These are phyloP conservation scores for Corvus moneduloides DNA, from an alignment of 2,113 vertebrate genomes.

Conservation along the genomic window DNA sequence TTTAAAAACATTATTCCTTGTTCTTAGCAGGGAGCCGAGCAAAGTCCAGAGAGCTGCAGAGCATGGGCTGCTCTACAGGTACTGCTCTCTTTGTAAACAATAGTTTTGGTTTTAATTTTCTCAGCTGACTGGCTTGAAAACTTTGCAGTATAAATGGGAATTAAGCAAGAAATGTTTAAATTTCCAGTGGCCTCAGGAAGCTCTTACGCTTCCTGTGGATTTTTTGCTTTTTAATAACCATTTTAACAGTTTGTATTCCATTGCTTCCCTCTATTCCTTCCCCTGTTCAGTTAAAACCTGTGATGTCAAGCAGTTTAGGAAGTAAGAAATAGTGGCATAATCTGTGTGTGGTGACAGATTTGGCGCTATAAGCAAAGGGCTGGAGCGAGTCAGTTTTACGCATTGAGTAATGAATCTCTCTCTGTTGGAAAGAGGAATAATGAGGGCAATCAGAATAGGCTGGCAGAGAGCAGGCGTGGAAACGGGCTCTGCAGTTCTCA, in stretches of 20 bases:
- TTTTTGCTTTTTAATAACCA: neutral
- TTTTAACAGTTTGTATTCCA: neutral
- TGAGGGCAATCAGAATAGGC: neutral
- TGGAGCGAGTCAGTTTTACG: neutral
- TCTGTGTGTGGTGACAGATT: neutral
- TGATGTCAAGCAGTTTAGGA: neutral
- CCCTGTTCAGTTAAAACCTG: neutral
- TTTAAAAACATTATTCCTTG: constrained; percentile 48
- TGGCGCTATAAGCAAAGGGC: neutral
- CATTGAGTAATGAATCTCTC: neutral
- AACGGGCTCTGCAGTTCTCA: neutral
- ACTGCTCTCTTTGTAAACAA: neutral
- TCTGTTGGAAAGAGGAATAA: neutral
- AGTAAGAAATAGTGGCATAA: neutral
- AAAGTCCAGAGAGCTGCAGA: neutral
- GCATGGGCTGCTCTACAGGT: neutral
- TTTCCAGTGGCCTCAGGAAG: neutral
- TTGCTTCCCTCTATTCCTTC: neutral
- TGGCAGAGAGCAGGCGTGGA: neutral
- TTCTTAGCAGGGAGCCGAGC: neutral
- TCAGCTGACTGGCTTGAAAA: neutral
- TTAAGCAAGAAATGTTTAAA: neutral
- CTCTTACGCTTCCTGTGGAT: neutral
- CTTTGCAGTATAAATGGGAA: neutral
- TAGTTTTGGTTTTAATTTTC: neutral